Evolutionary conservation across 2,888 invertebrate species (phyloP).

Genomic region (Pachydiplax longipennis): DNA sequence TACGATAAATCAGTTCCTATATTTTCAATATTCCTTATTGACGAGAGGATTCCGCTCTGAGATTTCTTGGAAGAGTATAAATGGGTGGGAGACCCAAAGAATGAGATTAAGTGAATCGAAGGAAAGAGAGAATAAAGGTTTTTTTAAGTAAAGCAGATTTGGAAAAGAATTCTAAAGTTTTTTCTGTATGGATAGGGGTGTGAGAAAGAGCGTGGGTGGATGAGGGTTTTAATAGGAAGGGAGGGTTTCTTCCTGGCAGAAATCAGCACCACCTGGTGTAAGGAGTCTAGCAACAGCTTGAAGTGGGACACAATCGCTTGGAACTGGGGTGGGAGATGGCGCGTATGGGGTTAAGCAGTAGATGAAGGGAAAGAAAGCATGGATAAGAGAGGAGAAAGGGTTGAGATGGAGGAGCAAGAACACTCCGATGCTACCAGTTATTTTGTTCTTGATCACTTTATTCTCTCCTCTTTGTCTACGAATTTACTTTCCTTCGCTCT

Average conservation of each 20-base stretch:
- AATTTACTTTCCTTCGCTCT: background rate
- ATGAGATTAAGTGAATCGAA: background rate
- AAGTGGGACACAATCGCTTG: slow-evolving; percentile 35
- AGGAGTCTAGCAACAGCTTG: slow-evolving; percentile 42
- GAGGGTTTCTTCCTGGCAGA: slow-evolving; percentile 42
- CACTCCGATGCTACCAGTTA: background rate
- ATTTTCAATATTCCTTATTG: background rate
- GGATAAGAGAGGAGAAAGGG: background rate
- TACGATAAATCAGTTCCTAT: background rate
- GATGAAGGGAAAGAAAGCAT: background rate
- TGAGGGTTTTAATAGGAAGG: background rate
- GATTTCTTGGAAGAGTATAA: background rate
- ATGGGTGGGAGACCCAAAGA: background rate
- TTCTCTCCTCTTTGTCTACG: too few species aligned
- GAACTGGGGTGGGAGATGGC: background rate
- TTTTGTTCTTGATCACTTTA: background rate
- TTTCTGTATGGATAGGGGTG: background rate
- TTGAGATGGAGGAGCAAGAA: background rate
- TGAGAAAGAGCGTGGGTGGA: background rate
- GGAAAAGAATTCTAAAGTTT: background rate
- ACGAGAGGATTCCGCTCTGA: too few species aligned
- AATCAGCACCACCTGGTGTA: slow-evolving; percentile 51
- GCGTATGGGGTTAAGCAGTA: background rate
- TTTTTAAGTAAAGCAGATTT: background rate
- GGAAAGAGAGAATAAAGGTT: background rate